Conservation (phyloP, 1,140 invertebrate genomes). For the Marisa cornuarietis region DNA sequence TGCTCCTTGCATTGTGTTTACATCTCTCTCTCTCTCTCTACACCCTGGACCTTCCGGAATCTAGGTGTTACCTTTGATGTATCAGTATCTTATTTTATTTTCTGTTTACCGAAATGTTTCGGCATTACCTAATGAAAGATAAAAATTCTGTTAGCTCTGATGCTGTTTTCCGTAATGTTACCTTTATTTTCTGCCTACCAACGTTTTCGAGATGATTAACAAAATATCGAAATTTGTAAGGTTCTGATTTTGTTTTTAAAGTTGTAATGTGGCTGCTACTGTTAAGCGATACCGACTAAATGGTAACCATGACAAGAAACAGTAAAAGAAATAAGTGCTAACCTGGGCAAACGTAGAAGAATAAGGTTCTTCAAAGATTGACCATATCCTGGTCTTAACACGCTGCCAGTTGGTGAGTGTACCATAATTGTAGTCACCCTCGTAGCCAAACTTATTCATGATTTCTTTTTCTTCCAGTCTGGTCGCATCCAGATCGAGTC, state of each 20-base stretch:
- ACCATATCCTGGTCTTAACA: slow-evolving; percentile 85
- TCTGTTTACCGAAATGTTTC: no score
- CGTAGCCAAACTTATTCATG: slow-evolving; percentile 87
- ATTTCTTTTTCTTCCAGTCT: slow-evolving; percentile 88
- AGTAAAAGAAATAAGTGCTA: neutral
- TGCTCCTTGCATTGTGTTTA: no score
- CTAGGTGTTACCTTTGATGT: no score
- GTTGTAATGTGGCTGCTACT: neutral
- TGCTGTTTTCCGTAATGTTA: no score
- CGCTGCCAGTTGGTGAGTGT: slow-evolving; percentile 81
- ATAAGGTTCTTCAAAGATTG: slow-evolving; percentile 76
- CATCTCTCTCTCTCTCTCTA: no score
- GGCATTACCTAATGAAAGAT: no score
- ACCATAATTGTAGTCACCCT: slow-evolving; percentile 78
- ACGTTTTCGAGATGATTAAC: no score
- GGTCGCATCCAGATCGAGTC: slow-evolving; percentile 88
- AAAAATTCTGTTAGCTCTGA: no score
- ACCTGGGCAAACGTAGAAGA: slow-evolving; percentile 87
- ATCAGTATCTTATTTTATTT: no score
- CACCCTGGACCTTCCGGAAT: no score
- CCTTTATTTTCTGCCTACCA: no score
- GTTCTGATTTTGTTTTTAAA: neutral
- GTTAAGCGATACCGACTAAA: neutral
- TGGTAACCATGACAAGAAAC: neutral
- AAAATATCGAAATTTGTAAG: no score